Percentiles rank a stretch among this genome's conserved stretches.
These are phyloP conservation scores for Cyphomyrus discorhynchus DNA, from an alignment of 2,113 vertebrate genomes.

Conservation along the genomic window DNA sequence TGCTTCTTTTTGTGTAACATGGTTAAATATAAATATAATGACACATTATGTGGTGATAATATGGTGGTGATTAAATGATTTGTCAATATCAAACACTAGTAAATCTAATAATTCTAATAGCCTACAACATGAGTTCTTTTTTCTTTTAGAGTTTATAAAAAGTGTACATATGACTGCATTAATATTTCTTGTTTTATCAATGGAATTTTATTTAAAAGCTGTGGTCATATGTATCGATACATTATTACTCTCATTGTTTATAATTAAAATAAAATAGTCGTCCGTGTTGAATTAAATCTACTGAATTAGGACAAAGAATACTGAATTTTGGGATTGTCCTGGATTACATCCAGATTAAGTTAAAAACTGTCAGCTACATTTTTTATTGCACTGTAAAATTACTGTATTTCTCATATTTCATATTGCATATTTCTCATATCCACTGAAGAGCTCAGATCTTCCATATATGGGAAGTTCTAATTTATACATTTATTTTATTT, in stretches of 20 bases:
- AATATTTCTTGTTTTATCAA: background rate
- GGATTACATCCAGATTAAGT: background rate
- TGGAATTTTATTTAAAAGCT: background rate
- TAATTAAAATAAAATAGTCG: background rate
- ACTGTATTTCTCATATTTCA: background rate
- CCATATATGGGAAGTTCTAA: background rate
- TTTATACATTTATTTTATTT: background rate
- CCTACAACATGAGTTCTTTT: background rate
- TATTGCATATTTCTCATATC: background rate
- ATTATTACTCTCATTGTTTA: background rate
- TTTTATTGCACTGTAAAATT: background rate
- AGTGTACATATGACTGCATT: background rate
- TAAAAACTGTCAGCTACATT: background rate
- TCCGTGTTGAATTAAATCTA: background rate
- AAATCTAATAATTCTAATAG: background rate
- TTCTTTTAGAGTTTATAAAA: background rate
- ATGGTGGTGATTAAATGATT: background rate
- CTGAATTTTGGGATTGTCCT: background rate
- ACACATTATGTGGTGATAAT: background rate
- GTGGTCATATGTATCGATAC: background rate
- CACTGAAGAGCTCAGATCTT: background rate
- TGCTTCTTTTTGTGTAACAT: background rate
- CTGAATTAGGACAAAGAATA: conserved; percentile 15
- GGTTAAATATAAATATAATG: conserved; percentile 12
- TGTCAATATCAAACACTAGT: background rate